phyloP scores from a whole-genome alignment of 2,113 vertebrate genomes.

The Balaeniceps rex region DNA sequence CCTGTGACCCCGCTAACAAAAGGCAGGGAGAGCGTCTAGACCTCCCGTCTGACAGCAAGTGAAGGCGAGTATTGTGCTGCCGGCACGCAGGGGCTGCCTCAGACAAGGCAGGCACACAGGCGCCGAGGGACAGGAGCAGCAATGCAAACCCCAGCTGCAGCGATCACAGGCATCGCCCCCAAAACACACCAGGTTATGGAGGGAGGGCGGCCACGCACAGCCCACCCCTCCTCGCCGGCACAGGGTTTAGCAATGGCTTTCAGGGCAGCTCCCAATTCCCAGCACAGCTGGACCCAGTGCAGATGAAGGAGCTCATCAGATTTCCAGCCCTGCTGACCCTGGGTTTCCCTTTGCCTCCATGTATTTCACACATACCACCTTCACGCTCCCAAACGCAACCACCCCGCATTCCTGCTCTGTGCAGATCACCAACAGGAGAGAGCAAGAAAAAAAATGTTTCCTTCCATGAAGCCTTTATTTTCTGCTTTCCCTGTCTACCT shows the following conservation, averaged over 20 bases:
- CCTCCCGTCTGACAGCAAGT: conserved; percentile 18
- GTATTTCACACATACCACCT: fast-evolving
- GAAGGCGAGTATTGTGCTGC: conserved; percentile 51
- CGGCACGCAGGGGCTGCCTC: background rate
- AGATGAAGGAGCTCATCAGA: background rate
- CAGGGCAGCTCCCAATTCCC: background rate
- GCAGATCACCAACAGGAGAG: background rate
- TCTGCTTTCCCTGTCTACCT: background rate
- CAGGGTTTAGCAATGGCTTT: background rate
- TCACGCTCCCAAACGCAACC: fast-evolving
- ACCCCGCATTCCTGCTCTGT: background rate
- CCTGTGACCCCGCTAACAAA: conserved; percentile 57
- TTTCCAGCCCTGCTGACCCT: background rate
- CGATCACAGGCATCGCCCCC: background rate
- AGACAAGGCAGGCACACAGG: background rate
- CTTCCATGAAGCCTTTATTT: background rate
- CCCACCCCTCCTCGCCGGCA: background rate
- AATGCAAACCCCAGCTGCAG: background rate
- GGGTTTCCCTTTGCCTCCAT: background rate
- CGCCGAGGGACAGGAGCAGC: background rate
- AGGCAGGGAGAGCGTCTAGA: conserved; percentile 58
- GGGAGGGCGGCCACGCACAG: background rate
- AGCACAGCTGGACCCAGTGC: fast-evolving
- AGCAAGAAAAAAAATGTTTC: background rate
- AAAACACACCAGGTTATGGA: fast-evolving